Evolutionary conservation across 2,113 vertebrate species (phyloP), one percentile per base, ranked within the genome.

Genomic region (Lamprotornis superbus): DNA sequence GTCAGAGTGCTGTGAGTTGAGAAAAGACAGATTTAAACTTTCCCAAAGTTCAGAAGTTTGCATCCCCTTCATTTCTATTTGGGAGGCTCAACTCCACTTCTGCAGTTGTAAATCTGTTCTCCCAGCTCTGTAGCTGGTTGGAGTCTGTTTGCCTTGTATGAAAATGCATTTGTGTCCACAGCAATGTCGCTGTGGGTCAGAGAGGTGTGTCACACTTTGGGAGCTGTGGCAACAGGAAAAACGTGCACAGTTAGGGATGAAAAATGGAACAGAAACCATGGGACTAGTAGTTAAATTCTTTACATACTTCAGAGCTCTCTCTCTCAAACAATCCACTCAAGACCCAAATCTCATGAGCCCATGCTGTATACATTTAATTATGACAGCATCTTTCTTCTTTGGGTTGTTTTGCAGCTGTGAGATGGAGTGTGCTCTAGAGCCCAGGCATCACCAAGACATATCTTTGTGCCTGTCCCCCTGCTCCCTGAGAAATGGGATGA

Each of bases 11-110:
- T 94, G 89, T 17, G 81, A 95, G 91, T 70, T 94, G 93, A 97
- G 89, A 87, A 95, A 94, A 96, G 94, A 77, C 94, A 96, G 94
- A 92, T 90, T 93, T 88, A 89, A 97, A 90, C 90, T 95, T 96
- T 85, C 85, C 47, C 83, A 93, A 93, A 94, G 94, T 96, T 96
- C 94, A 95, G 93, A 71, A 94, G 94, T 94, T 96, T 97, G 82
- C 63, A 83, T 88, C 79, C 92, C 90, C 35, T 95, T 91, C 52
- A 15, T 67, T 90, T 88, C 83, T 90, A 5, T 94, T 81, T 92
- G 88, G 87, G 95, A 94, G 83, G 82, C 87, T 95, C 64, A 49
- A 10, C 35, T 76, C 55, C 50, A 46, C 52, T 28, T 87, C 77
- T 73, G 70, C 80, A 33, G 31, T 30, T 88, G 73, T 81, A 46